Percentiles rank a stretch among this genome's conserved stretches.
Evolutionary conservation across 2,888 invertebrate genomes (phyloP).

Genomic region (Athalia rosae): DNA sequence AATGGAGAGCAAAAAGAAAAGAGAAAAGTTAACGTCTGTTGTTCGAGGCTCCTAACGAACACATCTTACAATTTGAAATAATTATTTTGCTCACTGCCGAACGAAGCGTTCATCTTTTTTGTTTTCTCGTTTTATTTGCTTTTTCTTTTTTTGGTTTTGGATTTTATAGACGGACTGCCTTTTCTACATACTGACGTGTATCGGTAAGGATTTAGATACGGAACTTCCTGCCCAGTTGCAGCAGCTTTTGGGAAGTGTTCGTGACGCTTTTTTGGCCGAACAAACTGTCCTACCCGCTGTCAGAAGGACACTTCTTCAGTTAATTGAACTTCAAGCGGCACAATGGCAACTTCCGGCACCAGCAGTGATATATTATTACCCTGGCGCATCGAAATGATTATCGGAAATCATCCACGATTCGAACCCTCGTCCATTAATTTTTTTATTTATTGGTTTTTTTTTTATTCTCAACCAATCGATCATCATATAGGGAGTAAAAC

Average conservation of each 20-base stretch:
- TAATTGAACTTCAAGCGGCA: slow-evolving; percentile 92
- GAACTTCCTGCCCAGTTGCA: slow-evolving; percentile 89
- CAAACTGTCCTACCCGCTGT: slow-evolving; percentile 84
- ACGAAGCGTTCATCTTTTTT: background rate
- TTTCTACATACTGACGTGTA: slow-evolving; percentile 91
- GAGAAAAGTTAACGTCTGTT: too few species aligned
- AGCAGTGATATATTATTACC: slow-evolving; percentile 92
- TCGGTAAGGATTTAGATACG: slow-evolving; percentile 89
- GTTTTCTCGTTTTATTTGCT: background rate
- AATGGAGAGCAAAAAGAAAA: too few species aligned
- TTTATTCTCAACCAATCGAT: background rate
- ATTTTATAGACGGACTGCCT: slow-evolving; percentile 86
- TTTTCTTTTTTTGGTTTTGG: background rate
- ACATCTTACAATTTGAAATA: too few species aligned
- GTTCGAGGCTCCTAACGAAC: too few species aligned
- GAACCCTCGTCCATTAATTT: too few species aligned
- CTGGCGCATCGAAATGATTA: slow-evolving; percentile 72
- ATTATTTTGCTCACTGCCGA: too few species aligned
- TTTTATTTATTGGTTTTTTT: background rate
- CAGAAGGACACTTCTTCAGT: slow-evolving; percentile 88
- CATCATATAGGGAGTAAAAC: slow-evolving; percentile 4
- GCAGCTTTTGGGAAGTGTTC: slow-evolving; percentile 84
- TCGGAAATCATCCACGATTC: background rate
- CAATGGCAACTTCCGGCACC: slow-evolving; percentile 94
- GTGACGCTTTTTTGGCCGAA: slow-evolving; percentile 89